Evolutionary conservation across 2,888 invertebrate species (phyloP).

Genomic region (Cerceris rybyensis): DNA sequence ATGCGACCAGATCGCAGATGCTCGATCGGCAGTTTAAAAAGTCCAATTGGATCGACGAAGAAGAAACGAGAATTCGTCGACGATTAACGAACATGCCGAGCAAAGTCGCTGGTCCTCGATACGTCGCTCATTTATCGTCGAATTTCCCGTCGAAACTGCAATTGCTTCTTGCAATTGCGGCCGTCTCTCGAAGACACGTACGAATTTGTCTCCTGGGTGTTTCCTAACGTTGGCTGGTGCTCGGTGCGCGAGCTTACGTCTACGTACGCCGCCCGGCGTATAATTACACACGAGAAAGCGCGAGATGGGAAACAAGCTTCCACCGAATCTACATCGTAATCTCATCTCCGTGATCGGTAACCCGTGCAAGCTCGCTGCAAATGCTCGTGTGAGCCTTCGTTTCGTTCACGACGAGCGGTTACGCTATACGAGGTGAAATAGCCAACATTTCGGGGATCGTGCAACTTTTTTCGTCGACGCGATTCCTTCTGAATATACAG

Average conservation of each 20-base stretch:
- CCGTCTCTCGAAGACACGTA: slow-evolving; percentile 10
- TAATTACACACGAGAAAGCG: slow-evolving; percentile 28
- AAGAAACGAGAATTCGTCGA: too few species aligned
- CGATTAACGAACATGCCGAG: too few species aligned
- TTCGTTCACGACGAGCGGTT: neutral
- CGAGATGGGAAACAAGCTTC: slow-evolving; percentile 5
- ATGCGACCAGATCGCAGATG: too few species aligned
- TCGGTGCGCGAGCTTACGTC: slow-evolving; percentile 22
- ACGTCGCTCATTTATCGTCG: too few species aligned
- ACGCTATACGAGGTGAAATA: too few species aligned
- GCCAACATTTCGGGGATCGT: too few species aligned
- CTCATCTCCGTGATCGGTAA: slow-evolving; percentile 23
- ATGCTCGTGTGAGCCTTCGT: neutral
- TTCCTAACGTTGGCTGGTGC: slow-evolving; percentile 9
- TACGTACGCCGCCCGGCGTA: slow-evolving; percentile 14
- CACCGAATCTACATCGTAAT: slow-evolving; percentile 11
- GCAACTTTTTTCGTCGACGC: too few species aligned
- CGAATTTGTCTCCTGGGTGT: slow-evolving; percentile 31
- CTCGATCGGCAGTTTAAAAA: too few species aligned
- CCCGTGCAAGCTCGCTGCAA: neutral
- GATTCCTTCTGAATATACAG: too few species aligned
- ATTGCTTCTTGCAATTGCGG: slow-evolving; percentile 10
- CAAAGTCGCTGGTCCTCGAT: too few species aligned
- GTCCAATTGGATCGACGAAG: too few species aligned
- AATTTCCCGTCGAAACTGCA: neutral